Conservation (phyloP, 2,888 invertebrate species). For the Thumatha senex region DNA sequence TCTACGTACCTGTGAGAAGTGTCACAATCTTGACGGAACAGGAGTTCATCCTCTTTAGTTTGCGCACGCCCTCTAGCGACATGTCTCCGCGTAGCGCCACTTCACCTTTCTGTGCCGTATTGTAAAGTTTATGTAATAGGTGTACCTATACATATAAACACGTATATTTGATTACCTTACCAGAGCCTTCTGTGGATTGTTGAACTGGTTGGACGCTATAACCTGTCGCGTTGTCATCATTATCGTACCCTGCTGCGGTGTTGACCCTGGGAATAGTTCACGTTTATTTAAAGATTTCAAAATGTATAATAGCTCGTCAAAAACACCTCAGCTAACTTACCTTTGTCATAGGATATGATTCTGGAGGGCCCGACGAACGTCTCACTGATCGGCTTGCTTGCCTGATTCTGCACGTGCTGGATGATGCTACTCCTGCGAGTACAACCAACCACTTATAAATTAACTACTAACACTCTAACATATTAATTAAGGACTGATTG, state of each 20-base stretch:
- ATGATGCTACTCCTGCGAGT: constrained; percentile 88
- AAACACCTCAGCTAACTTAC: constrained; percentile 61
- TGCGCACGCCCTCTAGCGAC: constrained; percentile 88
- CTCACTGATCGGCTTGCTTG: constrained; percentile 90
- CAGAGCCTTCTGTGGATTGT: constrained; percentile 94
- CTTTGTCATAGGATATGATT: constrained; percentile 91
- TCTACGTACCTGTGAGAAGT: constrained; percentile 86
- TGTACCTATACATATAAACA: background rate
- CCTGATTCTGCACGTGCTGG: constrained; percentile 87
- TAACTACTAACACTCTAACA: constrained; percentile 14
- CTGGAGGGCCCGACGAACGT: constrained; percentile 95
- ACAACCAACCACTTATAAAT: too few relatives aligned
- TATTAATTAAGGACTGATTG: too few relatives aligned
- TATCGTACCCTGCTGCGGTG: constrained; percentile 51
- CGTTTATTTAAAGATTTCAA: background rate
- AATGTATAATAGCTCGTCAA: background rate
- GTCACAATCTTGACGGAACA: constrained; percentile 97
- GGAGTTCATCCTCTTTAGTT: constrained; percentile 93
- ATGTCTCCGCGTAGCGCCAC: constrained; percentile 47
- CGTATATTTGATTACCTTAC: constrained; percentile 64
- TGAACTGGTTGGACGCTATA: constrained; percentile 90
- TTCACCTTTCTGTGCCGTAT: constrained; percentile 42
- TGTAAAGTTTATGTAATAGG: background rate
- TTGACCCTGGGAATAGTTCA: constrained; percentile 38
- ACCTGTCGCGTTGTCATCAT: constrained; percentile 75